Evolutionary conservation across 2,797 vertebrate species (phyloP).

Genomic region (Xyrichtys novacula): DNA sequence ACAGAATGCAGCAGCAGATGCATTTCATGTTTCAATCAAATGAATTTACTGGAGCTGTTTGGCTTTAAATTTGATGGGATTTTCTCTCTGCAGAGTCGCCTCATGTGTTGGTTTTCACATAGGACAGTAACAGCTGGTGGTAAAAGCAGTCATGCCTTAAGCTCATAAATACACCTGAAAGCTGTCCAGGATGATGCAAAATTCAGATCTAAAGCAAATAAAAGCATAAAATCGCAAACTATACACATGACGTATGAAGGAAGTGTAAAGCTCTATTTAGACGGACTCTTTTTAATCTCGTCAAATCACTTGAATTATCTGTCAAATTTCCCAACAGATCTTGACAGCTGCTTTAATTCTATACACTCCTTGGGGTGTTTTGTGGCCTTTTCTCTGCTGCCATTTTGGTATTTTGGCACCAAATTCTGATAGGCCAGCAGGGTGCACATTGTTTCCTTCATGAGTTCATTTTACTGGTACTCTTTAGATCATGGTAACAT

Average conservation of each 20-base stretch:
- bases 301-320: not conserved
- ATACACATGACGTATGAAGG: not conserved
- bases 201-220: conserved; percentile 6
- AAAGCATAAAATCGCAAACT: not conserved
- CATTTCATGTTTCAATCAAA: conserved; percentile 47
- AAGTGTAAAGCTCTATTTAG: not conserved
- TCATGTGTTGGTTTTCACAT: not conserved
- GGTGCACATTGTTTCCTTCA: not conserved
- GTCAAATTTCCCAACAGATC: not conserved
- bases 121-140: not conserved
- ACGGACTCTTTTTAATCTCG: not conserved
- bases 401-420: not conserved
- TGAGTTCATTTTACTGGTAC: not conserved
- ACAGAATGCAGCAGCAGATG: conserved; percentile 28
- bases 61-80: conserved; percentile 25
- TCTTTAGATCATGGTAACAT: not conserved
- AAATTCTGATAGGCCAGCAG: not conserved
- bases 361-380: not conserved
- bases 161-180: conserved; percentile 14
- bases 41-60: conserved; percentile 39
- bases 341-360: not conserved
- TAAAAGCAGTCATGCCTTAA: conserved; percentile 9
- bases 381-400: not conserved
- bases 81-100: conserved; percentile 14
- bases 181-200: not conserved